Percentiles rank a stretch among this genome's conserved stretches.
Evolutionary conservation across 1,140 invertebrate genomes (phyloP).

Genomic region (Drosophila arizonae): DNA sequence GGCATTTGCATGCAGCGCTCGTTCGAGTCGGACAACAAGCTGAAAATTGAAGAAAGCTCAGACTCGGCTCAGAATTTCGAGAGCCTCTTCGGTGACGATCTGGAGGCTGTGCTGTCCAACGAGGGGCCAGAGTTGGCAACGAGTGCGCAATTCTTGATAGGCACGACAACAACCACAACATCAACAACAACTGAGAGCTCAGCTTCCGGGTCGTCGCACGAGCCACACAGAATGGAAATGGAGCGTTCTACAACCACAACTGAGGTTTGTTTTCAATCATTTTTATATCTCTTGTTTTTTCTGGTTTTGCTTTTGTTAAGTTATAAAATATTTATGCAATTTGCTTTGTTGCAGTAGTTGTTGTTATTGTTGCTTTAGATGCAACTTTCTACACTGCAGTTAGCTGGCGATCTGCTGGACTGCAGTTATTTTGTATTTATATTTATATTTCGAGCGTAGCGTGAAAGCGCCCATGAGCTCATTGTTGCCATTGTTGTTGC

Average conservation of each 20-base stretch:
- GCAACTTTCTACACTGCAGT: constrained; percentile 61
- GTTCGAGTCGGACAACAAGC: constrained; percentile 40
- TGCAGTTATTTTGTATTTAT: constrained; percentile 61
- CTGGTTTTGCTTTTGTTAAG: constrained; percentile 6
- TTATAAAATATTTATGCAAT: constrained; percentile 48
- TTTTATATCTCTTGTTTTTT: not conserved
- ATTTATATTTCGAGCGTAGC: constrained; percentile 66
- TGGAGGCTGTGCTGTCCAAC: constrained; percentile 8
- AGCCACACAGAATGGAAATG: constrained; percentile 38
- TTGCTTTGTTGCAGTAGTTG: constrained; percentile 6
- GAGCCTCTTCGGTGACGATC: not conserved
- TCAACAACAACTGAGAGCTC: constrained; percentile 16
- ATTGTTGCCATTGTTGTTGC: constrained; percentile 15
- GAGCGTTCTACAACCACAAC: constrained; percentile 52
- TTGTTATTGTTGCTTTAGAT: constrained; percentile 28
- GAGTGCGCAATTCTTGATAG: constrained; percentile 48
- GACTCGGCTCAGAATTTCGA: not conserved
- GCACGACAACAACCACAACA: constrained; percentile 53
- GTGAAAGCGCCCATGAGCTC: constrained; percentile 59
- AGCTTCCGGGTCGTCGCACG: constrained; percentile 59
- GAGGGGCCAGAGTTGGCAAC: constrained; percentile 35
- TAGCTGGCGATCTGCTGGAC: constrained; percentile 46
- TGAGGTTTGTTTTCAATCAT: constrained; percentile 52
- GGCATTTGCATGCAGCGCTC: constrained; percentile 59
- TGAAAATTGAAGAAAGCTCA: constrained; percentile 51